Conservation (phyloP, 2,797 vertebrate genomes). For the Pterois miles region DNA sequence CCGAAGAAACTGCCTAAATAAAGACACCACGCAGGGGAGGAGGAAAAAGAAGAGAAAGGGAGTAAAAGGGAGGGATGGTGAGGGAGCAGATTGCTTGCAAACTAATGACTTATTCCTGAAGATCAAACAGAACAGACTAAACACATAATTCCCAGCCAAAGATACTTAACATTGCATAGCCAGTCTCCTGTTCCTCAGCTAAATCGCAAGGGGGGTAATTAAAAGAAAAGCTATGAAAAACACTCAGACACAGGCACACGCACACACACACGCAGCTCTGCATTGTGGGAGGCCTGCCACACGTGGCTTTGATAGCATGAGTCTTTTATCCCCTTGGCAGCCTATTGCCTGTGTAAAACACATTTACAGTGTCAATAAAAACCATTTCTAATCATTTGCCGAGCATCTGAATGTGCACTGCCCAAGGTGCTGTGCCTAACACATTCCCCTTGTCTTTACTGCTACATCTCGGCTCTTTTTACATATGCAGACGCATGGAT, state of each 20-base stretch:
- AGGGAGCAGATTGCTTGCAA: conserved; percentile 62
- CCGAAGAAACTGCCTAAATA: conserved; percentile 66
- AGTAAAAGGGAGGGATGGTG: conserved; percentile 45
- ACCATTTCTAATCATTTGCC: conserved; percentile 80
- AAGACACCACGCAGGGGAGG: conserved; percentile 51
- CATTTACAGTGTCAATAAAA: conserved; percentile 86
- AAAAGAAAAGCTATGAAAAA: conserved; percentile 71
- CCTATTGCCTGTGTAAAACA: conserved; percentile 73
- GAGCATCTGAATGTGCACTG: conserved; percentile 69
- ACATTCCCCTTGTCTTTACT: conserved; percentile 52
- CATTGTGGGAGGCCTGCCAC: conserved; percentile 70
- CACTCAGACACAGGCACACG: conserved; percentile 48
- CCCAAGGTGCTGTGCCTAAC: conserved; percentile 72
- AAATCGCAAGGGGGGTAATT: conserved; percentile 80
- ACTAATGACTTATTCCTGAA: conserved; percentile 72
- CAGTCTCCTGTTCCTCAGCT: conserved; percentile 50
- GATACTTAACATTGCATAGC: conserved; percentile 61
- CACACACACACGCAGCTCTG: conserved; percentile 34
- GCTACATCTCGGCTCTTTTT: conserved; percentile 20
- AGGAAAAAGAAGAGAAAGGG: conserved; percentile 25
- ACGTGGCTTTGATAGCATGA: conserved; percentile 69
- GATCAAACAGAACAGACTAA: conserved; percentile 71
- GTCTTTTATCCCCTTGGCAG: conserved; percentile 76
- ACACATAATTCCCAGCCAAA: conserved; percentile 72
- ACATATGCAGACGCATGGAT: conserved; percentile 1